Evolutionary conservation across 2,113 vertebrate genomes (phyloP).

Genomic region (Calonectris borealis): DNA sequence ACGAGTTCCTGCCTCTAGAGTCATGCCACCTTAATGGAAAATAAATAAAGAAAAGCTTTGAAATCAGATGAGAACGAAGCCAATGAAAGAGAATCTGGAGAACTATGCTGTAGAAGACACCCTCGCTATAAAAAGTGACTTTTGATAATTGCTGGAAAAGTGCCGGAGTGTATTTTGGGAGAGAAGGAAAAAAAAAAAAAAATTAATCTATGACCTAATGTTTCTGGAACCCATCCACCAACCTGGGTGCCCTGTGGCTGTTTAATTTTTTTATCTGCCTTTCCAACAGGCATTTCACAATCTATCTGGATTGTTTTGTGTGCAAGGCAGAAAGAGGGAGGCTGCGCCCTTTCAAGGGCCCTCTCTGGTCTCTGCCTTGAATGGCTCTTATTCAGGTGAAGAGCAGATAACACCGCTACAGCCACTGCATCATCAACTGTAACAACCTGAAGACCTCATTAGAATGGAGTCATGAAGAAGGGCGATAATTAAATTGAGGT

Average conservation of each 20-base stretch:
- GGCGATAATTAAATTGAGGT: not conserved
- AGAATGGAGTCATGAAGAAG: not conserved
- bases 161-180: constrained; percentile 49
- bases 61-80: not conserved
- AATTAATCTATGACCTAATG: constrained; percentile 68
- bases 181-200: not conserved
- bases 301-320: constrained; percentile 10
- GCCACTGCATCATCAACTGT: not conserved
- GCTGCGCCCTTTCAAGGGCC: not conserved
- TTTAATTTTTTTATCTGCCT: constrained; percentile 49
- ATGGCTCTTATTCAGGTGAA: not conserved
- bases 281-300: constrained; percentile 69
- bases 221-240: constrained; percentile 64
- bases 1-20: not conserved
- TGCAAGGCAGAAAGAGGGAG: not conserved
- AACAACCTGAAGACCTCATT: constrained; percentile 8
- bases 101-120: constrained; percentile 1
- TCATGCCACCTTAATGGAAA: constrained; percentile 32
- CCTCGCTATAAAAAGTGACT: constrained; percentile 57
- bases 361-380: not conserved
- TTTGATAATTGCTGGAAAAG: constrained; percentile 67
- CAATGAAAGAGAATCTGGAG: constrained; percentile 27
- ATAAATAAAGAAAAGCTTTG: not conserved
- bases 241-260: constrained; percentile 65
- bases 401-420: constrained; percentile 16